Evolutionary conservation across 2,113 vertebrate genomes (phyloP).

Genomic region (Silurus meridionalis): DNA sequence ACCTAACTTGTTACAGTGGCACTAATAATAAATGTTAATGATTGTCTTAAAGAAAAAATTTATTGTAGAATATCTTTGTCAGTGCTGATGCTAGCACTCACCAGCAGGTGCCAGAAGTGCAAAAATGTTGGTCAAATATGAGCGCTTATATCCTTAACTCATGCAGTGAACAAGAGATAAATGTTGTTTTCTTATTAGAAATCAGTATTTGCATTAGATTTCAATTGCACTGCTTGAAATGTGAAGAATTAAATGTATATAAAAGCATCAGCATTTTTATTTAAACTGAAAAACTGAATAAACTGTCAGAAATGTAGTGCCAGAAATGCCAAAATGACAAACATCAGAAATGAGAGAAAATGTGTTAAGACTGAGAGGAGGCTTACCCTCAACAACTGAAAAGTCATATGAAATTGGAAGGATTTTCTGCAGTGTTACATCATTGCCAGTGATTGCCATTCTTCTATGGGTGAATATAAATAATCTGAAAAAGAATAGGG

Average conservation of each 20-base stretch:
- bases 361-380: neutral
- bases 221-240: neutral
- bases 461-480: slow-evolving; percentile 85
- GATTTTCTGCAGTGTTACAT: slow-evolving; percentile 82
- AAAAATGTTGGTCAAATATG: neutral
- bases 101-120: neutral
- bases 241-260: neutral
- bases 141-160: neutral
- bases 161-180: neutral
- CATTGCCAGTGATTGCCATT: slow-evolving; percentile 90
- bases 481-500: slow-evolving; percentile 71
- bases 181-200: neutral
- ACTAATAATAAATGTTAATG: neutral
- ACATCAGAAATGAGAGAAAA: neutral
- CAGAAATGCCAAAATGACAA: neutral
- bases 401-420: slow-evolving; percentile 82
- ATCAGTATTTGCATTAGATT: neutral
- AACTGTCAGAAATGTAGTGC: neutral
- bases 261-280: neutral
- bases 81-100: neutral
- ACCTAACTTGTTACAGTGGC: slow-evolving; percentile 8
- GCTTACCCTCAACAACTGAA: slow-evolving; percentile 83
- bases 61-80: neutral
- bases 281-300: neutral
- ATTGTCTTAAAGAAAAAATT: neutral